Percentiles rank a stretch among this genome's conserved stretches.
phyloP scores from a whole-genome alignment of 2,113 vertebrate species.

The Colossoma macropomum region DNA sequence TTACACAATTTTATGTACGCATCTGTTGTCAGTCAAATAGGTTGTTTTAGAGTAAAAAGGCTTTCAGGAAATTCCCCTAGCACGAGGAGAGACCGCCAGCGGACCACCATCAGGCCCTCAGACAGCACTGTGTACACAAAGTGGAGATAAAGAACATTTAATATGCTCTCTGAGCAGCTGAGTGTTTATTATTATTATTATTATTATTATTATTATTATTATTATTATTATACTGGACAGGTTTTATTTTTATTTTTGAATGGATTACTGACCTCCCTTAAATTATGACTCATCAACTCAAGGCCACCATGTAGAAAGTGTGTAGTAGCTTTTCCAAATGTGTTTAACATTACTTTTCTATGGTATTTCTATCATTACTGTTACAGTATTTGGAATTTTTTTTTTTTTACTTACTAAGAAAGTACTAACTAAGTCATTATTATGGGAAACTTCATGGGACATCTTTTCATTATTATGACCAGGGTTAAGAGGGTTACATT shows the following conservation, averaged over 20 bases:
- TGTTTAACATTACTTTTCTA: too few species aligned
- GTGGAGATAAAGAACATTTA: conserved; percentile 58
- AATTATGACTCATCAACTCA: background rate
- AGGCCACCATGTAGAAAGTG: too few species aligned
- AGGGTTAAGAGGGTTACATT: too few species aligned
- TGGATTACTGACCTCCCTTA: background rate
- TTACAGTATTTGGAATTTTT: too few species aligned
- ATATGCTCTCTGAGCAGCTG: conserved; percentile 53
- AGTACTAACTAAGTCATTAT: too few species aligned
- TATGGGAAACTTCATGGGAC: too few species aligned
- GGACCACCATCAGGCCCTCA: conserved; percentile 39
- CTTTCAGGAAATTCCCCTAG: conserved; percentile 69
- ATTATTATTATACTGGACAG: conserved; percentile 43
- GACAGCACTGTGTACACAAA: conserved; percentile 58
- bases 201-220: conserved; percentile 58
- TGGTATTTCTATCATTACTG: too few species aligned
- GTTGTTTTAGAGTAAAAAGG: conserved; percentile 66
- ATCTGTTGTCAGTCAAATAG: conserved; percentile 72
- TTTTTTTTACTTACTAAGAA: too few species aligned
- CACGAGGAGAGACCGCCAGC: conserved; percentile 53
- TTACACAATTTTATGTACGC: conserved; percentile 73
- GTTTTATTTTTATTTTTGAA: conserved; percentile 32
- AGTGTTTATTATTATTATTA: conserved; percentile 46
- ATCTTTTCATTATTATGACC: too few species aligned
- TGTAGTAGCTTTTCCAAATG: too few species aligned